Percentiles rank a stretch among this genome's conserved stretches.
phyloP scores from a whole-genome alignment of 2,797 vertebrate species.

The Phaenicophaeus curvirostris region DNA sequence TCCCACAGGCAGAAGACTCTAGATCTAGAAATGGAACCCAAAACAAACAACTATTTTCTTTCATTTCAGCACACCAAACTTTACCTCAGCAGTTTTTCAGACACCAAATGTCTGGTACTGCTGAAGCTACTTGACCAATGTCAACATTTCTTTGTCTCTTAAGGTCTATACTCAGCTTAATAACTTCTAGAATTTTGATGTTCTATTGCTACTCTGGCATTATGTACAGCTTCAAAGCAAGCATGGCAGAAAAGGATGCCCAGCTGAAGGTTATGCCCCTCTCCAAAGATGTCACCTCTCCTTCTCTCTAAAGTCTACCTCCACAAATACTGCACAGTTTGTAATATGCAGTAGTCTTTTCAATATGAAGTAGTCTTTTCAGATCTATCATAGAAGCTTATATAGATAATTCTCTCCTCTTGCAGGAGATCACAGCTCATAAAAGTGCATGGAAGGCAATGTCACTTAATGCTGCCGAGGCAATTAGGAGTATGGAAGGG shows the following conservation, averaged over 20 bases:
- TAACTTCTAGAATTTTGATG: neutral
- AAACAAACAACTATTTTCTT: neutral
- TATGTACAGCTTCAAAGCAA: neutral
- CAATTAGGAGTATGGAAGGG: slow-evolving; percentile 65
- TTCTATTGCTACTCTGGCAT: neutral
- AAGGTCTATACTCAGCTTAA: neutral
- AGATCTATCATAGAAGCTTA: slow-evolving; percentile 31
- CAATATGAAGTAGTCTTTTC: slow-evolving; percentile 66
- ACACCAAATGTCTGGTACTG: neutral
- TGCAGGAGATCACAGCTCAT: neutral
- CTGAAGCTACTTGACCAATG: neutral
- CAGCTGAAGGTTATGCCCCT: neutral
- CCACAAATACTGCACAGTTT: neutral
- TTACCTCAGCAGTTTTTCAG: neutral
- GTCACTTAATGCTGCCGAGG: slow-evolving; percentile 58
- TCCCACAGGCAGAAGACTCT: neutral
- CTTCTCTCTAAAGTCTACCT: neutral
- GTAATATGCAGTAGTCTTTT: neutral
- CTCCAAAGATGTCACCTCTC: neutral
- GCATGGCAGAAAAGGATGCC: neutral
- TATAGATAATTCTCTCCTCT: neutral
- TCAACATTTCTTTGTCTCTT: neutral
- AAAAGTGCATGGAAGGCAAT: neutral
- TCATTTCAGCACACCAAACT: neutral
- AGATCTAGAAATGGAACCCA: neutral